Evolutionary conservation across 1,140 invertebrate species (phyloP).

Genomic region (Pseudomyrmex gracilis): DNA sequence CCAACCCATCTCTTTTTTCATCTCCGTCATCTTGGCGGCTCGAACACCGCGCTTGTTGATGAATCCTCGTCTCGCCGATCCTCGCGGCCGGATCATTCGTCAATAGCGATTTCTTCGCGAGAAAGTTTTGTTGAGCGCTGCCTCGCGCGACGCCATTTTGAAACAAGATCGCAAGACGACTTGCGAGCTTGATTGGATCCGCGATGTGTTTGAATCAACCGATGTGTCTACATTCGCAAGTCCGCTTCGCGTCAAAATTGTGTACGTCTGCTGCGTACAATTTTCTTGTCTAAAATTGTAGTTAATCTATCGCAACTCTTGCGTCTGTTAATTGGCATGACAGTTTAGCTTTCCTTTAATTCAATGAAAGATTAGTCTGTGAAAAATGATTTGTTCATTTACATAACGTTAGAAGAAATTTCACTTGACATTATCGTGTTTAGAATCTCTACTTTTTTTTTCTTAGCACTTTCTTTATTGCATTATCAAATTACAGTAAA

Average conservation of each 20-base stretch:
- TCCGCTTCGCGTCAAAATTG: neutral
- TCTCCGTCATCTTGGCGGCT: neutral
- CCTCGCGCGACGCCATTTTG: constrained; percentile 37
- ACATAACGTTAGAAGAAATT: constrained; percentile 27
- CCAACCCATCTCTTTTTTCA: neutral
- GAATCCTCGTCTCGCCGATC: constrained; percentile 12
- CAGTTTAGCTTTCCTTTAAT: constrained; percentile 13
- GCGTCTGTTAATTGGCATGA: neutral
- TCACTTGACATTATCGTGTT: neutral
- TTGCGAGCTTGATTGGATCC: neutral
- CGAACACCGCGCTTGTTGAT: constrained; percentile 13
- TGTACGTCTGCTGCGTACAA: neutral
- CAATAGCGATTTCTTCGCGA: constrained; percentile 18
- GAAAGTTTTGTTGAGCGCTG: constrained; percentile 30
- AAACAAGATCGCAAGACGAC: constrained; percentile 20
- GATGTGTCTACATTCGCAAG: neutral
- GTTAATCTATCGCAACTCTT: neutral
- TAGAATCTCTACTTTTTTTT: neutral
- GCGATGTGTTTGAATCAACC: too few relatives aligned
- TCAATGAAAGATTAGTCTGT: constrained; percentile 28
- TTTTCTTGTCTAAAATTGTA: constrained; percentile 5
- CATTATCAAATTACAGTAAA: neutral
- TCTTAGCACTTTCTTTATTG: neutral
- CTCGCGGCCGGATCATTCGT: constrained; percentile 10
- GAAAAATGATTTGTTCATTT: constrained; percentile 29